A percentile compares a stretch with the other conserved stretches of the same genome.
Conservation (phyloP, 2,888 invertebrate genomes). For the Aphidoletes aphidimyza region DNA sequence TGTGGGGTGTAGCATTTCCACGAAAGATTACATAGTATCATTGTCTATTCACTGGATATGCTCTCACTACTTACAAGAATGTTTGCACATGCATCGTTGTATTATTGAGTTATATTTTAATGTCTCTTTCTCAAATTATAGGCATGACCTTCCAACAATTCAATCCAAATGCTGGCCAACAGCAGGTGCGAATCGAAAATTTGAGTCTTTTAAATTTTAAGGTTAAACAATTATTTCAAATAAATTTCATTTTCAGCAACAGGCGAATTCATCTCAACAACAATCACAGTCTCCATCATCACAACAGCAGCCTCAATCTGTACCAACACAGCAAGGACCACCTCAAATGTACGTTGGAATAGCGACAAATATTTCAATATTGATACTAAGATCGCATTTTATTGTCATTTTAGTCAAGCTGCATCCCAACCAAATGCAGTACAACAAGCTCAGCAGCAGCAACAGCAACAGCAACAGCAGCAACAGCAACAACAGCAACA, state of each 20-base stretch:
- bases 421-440: too few species aligned
- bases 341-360: conserved; percentile 2
- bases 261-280: neutral
- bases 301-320: neutral
- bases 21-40: too few species aligned
- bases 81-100: too few species aligned
- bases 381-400: too few species aligned
- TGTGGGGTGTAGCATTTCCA: too few species aligned
- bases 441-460: too few species aligned
- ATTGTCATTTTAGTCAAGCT: too few species aligned
- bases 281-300: conserved; percentile 33
- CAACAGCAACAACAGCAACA: too few species aligned
- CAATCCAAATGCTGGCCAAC: neutral
- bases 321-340: neutral
- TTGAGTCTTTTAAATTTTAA: neutral
- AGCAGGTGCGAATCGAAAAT: neutral
- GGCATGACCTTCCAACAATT: conserved; percentile 31
- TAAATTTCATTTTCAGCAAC: neutral
- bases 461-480: too few species aligned
- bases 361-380: neutral
- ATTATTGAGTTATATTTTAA: neutral
- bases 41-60: too few species aligned
- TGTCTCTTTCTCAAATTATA: neutral
- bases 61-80: too few species aligned
- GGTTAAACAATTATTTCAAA: neutral